Evolutionary conservation across 1,140 invertebrate species (phyloP).

Genomic region (Cherax quadricarinatus): DNA sequence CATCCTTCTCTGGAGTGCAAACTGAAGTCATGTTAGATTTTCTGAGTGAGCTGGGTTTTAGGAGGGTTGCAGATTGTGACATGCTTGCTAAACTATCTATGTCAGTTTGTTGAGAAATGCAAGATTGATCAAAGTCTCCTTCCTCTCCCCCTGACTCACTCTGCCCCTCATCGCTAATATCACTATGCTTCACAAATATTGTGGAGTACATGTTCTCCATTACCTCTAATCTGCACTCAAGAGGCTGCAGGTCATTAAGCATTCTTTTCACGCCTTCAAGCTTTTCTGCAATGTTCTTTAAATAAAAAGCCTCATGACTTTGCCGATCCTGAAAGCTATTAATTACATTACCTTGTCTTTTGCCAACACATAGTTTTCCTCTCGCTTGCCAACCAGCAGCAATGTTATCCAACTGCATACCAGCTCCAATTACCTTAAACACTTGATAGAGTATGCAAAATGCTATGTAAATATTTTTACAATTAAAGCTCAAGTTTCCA

Average conservation of each 20-base stretch:
- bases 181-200: constrained; percentile 61
- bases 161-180: constrained; percentile 58
- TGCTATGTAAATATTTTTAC: constrained; percentile 45
- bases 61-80: background rate
- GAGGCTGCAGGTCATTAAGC: constrained; percentile 37
- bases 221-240: constrained; percentile 47
- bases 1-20: background rate
- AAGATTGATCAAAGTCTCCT: constrained; percentile 49
- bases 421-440: constrained; percentile 61
- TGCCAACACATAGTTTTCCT: constrained; percentile 10
- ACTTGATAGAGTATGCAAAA: constrained; percentile 44
- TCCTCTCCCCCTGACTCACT: constrained; percentile 53
- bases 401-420: constrained; percentile 61
- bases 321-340: constrained; percentile 44
- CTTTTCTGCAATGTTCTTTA: constrained; percentile 57
- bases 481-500: constrained; percentile 25
- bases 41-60: background rate
- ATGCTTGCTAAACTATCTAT: constrained; percentile 44
- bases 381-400: constrained; percentile 53
- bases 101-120: constrained; percentile 42
- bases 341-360: background rate
- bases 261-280: constrained; percentile 19
- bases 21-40: background rate
- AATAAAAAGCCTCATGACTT: constrained; percentile 25
- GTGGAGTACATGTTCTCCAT: constrained; percentile 62